Conservation (phyloP, 2,113 vertebrate genomes). For the Asarcornis scutulata region DNA sequence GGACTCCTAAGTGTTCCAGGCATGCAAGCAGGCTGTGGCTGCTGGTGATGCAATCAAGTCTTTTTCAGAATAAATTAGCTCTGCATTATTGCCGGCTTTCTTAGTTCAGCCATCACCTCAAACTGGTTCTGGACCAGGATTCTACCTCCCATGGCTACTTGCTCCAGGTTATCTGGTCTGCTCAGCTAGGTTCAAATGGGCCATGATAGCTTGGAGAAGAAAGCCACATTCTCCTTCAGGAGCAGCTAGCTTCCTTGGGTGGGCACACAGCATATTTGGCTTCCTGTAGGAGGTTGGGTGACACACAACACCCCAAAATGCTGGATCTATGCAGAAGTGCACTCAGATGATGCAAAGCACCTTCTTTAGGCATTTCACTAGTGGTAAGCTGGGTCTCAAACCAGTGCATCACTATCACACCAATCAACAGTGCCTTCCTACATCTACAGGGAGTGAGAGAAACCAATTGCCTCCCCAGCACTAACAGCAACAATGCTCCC, state of each 20-base stretch:
- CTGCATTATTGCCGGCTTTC: accelerated
- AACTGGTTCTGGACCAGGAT: background rate
- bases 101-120: background rate
- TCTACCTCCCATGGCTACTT: background rate
- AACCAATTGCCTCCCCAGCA: background rate
- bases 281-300: background rate
- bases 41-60: background rate
- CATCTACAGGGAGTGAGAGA: background rate
- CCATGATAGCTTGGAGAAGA: background rate
- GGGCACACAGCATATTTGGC: background rate
- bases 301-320: background rate
- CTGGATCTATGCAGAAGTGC: background rate
- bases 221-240: background rate
- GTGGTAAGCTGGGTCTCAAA: background rate
- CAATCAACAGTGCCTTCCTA: background rate
- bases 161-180: background rate
- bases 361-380: background rate
- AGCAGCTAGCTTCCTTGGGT: background rate
- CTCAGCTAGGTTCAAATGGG: background rate
- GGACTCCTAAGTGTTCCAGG: background rate
- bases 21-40: background rate
- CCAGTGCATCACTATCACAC: accelerated
- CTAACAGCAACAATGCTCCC: background rate
- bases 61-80: background rate
- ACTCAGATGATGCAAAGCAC: background rate